Percentiles rank a stretch among this genome's conserved stretches.
Conservation (phyloP, 2,113 vertebrate genomes). For the Apteryx mantelli region DNA sequence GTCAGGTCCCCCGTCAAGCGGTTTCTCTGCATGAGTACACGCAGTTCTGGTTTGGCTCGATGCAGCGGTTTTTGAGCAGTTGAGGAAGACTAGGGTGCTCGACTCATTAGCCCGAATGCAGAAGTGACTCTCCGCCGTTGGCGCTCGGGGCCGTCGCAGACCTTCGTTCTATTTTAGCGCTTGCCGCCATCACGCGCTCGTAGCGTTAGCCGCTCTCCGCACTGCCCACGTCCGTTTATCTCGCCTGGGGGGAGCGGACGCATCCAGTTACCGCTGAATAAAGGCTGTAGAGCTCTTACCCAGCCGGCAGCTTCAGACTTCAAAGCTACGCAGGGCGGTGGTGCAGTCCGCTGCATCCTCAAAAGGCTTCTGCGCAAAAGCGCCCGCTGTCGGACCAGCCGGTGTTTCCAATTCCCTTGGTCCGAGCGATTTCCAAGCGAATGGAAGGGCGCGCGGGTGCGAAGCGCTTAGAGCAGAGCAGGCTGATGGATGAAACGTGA, state of each 20-base stretch:
- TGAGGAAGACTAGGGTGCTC: neutral
- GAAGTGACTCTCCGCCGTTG: neutral
- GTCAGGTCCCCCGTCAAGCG: neutral
- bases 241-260: neutral
- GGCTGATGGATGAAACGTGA: neutral
- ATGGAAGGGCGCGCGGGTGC: neutral
- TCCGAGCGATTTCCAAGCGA: neutral
- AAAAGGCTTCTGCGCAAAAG: neutral
- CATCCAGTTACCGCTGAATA: neutral
- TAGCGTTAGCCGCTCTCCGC: neutral
- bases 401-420: rapidly evolving
- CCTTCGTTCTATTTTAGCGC: too few species aligned
- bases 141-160: neutral
- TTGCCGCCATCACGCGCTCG: rapidly evolving
- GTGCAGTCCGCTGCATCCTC: neutral
- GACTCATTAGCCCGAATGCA: neutral
- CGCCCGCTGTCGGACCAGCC: neutral
- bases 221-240: neutral
- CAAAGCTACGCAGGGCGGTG: rapidly evolving
- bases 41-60: neutral
- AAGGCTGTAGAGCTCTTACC: neutral
- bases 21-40: neutral
- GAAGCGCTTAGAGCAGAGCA: rapidly evolving
- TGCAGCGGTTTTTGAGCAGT: rapidly evolving
- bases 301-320: neutral